Evolutionary conservation across 2,113 vertebrate species (phyloP).

Genomic region (Lophotis ruficrista): DNA sequence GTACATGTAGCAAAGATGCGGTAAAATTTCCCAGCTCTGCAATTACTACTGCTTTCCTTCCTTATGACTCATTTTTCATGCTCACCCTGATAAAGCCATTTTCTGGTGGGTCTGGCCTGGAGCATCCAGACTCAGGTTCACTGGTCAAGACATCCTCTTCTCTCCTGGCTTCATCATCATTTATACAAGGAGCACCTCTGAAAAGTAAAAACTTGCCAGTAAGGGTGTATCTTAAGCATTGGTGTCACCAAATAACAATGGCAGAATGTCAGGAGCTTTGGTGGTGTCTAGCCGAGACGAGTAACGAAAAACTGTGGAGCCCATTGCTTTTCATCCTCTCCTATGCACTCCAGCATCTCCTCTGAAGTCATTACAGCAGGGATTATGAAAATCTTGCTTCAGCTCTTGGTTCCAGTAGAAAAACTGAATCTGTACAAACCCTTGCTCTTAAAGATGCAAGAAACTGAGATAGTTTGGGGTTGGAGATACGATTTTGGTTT

Average conservation of each 20-base stretch:
- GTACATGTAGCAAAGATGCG: background rate
- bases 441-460: background rate
- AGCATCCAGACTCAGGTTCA: constrained; percentile 83
- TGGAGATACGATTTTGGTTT: background rate
- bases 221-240: background rate
- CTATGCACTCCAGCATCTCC: background rate
- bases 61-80: background rate
- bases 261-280: background rate
- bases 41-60: background rate
- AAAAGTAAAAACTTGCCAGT: background rate
- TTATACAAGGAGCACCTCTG: constrained; percentile 87
- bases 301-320: background rate
- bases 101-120: constrained; percentile 77
- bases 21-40: background rate
- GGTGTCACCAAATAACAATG: background rate
- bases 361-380: background rate
- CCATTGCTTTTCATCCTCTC: background rate
- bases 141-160: constrained; percentile 64
- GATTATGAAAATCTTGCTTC: background rate
- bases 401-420: background rate
- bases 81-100: constrained; percentile 88
- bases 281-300: background rate
- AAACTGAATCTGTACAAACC: background rate
- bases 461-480: background rate
- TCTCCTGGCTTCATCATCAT: constrained; percentile 80